A percentile compares a stretch with the other conserved stretches of the same genome.
phyloP scores from a whole-genome alignment of 2,888 invertebrate species.

The Aethes cnicana region DNA sequence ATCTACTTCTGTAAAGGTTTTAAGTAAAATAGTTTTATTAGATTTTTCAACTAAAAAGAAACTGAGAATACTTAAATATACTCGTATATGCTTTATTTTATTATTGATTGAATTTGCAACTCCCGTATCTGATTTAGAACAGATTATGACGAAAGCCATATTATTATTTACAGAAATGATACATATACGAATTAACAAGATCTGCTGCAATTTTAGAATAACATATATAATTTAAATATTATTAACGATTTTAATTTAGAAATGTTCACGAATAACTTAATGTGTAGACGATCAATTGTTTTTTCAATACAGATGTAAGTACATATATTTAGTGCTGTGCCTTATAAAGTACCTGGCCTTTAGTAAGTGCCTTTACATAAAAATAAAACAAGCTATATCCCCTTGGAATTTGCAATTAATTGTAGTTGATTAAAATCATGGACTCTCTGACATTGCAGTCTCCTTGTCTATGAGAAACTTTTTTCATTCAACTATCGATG shows the following conservation, averaged over 20 bases:
- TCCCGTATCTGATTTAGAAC: conserved; percentile 39
- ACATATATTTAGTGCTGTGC: conserved; percentile 48
- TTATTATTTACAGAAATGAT: conserved; percentile 52
- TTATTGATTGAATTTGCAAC: no score
- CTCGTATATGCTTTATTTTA: no score
- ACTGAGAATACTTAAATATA: no score
- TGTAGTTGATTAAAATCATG: no score
- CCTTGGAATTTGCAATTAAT: no score
- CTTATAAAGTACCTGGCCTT: conserved; percentile 55
- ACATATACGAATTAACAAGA: conserved; percentile 38
- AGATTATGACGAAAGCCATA: conserved; percentile 60
- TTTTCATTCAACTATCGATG: no score
- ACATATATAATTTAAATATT: conserved; percentile 18
- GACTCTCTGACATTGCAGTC: no score
- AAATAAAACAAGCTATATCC: no score
- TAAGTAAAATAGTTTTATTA: no score
- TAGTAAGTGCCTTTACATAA: conserved; percentile 55
- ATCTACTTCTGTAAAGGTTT: no score
- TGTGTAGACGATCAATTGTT: conserved; percentile 34
- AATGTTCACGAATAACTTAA: conserved; percentile 26
- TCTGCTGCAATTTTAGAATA: conserved; percentile 45
- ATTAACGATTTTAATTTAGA: conserved; percentile 16
- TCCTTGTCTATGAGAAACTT: no score
- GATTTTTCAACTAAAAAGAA: not conserved
- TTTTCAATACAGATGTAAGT: conserved; percentile 44